A percentile compares a stretch with the other conserved stretches of the same genome.
Conservation (phyloP, 2,888 invertebrate species). For the Heliconius ethilla region DNA sequence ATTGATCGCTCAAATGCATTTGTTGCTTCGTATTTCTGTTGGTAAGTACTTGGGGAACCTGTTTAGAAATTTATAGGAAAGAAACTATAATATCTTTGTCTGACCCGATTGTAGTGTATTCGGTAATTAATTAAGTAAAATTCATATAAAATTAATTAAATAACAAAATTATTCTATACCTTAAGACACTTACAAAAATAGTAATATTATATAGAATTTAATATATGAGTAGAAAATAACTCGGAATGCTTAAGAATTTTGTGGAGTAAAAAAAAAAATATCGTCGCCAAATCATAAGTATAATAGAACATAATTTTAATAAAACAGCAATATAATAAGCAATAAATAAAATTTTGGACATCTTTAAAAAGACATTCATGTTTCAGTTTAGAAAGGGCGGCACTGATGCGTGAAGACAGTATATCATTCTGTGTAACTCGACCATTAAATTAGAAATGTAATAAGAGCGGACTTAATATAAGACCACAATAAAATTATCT, state of each 20-base stretch:
- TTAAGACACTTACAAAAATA: neutral
- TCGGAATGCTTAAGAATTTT: too few relatives aligned
- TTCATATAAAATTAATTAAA: too few relatives aligned
- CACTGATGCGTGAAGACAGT: constrained; percentile 40
- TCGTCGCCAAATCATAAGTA: too few relatives aligned
- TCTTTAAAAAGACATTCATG: constrained; percentile 15
- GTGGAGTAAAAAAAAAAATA: too few relatives aligned
- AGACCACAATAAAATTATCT: constrained; percentile 30
- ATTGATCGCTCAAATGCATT: constrained; percentile 25
- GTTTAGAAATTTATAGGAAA: neutral
- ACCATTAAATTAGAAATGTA: constrained; percentile 50
- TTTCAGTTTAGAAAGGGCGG: constrained; percentile 6
- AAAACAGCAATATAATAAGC: constrained; percentile 10
- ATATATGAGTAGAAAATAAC: too few relatives aligned
- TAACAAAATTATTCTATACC: neutral
- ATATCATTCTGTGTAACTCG: constrained; percentile 50
- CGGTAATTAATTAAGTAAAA: too few relatives aligned
- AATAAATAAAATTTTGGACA: constrained; percentile 23
- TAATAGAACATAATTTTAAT: too few relatives aligned
- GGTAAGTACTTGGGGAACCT: neutral
- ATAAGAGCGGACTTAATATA: constrained; percentile 16
- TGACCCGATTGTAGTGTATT: too few relatives aligned
- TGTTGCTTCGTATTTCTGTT: neutral
- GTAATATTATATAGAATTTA: too few relatives aligned
- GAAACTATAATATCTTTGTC: neutral